A percentile compares a stretch with the other conserved stretches of the same genome.
Conservation (phyloP, 2,888 invertebrate genomes). For the Netelia melanura region DNA sequence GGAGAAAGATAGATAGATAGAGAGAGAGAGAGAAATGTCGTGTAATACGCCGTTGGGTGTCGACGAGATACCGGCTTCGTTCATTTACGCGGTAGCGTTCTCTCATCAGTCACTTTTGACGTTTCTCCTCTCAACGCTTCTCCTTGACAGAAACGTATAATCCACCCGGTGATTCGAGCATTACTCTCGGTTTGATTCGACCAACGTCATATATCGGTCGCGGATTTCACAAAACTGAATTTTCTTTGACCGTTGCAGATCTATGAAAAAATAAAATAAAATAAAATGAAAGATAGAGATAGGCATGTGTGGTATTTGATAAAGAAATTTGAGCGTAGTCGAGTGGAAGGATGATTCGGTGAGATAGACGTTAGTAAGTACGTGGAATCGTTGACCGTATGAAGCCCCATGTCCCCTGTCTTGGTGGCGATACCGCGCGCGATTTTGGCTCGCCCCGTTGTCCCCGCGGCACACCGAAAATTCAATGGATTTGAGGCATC, state of each 20-base stretch:
- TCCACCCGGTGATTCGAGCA: no score
- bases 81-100: constrained; percentile 53
- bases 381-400: no score
- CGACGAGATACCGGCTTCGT: constrained; percentile 66
- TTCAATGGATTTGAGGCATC: constrained; percentile 81
- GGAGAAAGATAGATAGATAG: neutral
- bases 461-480: constrained; percentile 57
- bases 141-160: constrained; percentile 60
- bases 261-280: no score
- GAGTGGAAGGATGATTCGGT: no score
- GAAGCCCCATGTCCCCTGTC: neutral
- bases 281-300: no score
- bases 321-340: no score
- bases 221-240: neutral
- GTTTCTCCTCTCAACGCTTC: constrained; percentile 72
- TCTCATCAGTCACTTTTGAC: constrained; percentile 77
- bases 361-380: no score
- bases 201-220: neutral
- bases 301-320: no score
- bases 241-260: neutral
- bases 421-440: constrained; percentile 3
- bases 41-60: constrained; percentile 61
- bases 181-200: neutral
- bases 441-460: constrained; percentile 26
- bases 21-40: constrained; percentile 45